Conservation (phyloP, 64 coral and sea anemone genomes). For the Montipora cactus region DNA sequence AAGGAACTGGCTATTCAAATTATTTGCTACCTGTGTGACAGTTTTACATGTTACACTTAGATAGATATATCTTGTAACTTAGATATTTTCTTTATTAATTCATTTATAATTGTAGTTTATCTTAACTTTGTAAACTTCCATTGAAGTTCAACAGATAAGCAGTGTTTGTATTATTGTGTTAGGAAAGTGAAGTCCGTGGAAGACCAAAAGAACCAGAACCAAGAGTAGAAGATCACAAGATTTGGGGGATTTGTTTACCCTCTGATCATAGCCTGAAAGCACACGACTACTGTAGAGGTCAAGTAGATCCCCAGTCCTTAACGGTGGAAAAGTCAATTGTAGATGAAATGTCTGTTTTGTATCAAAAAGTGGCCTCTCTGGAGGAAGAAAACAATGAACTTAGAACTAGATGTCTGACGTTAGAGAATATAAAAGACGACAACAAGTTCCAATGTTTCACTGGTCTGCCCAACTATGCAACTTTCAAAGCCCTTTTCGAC, state of each 20-base stretch:
- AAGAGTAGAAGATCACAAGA: constrained; percentile 36
- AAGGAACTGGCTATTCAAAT: not conserved
- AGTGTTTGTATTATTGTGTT: not conserved
- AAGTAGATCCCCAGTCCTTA: constrained; percentile 40
- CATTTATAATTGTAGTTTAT: constrained; percentile 1
- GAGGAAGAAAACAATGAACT: constrained; percentile 50
- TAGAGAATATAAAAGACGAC: constrained; percentile 54
- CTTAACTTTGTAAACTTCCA: not conserved
- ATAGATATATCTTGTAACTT: not conserved
- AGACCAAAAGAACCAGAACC: constrained; percentile 27
- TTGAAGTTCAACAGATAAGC: constrained; percentile 16
- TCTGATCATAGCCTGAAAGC: constrained; percentile 39
- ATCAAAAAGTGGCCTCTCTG: not conserved
- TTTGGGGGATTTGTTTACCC: constrained; percentile 56
- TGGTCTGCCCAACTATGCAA: constrained; percentile 65
- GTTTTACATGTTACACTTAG: not conserved
- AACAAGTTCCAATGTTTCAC: constrained; percentile 66
- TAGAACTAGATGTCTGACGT: constrained; percentile 22
- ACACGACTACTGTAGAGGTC: constrained; percentile 28
- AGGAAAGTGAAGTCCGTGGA: constrained; percentile 49
- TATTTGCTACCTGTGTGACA: not conserved
- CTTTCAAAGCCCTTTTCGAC: constrained; percentile 58
- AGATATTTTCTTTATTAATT: not conserved
- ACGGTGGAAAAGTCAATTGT: constrained; percentile 46
- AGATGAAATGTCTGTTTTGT: constrained; percentile 27